Evolutionary conservation across 1,140 invertebrate genomes (phyloP), one percentile per base, ranked within the genome.

Genomic region (Drosophila pseudoananassae): DNA sequence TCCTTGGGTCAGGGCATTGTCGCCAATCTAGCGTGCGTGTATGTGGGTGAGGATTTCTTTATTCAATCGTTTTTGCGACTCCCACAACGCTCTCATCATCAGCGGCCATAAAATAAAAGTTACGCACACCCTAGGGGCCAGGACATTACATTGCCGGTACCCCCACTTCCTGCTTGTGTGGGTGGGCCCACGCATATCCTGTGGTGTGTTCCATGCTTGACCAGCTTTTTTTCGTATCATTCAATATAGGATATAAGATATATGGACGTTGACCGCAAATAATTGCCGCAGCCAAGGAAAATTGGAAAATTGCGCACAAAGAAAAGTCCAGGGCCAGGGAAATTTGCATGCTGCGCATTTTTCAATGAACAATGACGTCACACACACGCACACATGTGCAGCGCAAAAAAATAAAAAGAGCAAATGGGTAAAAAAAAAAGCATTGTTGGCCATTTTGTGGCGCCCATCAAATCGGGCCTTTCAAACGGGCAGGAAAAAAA

Each of bases 101-200:
- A 53, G 82, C 65, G 53, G 76, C 79, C 88, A 90, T 90, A 90
- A 90, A 90, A 90, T 90, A 90, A 90, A 90, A 90, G 79, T 90
- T 90, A 89, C 78, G 76, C 74, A 89, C 84, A 89, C 88, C 88
- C 88, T 64, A 54, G 88, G 72, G 87, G 78, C 78, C 72, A 82
- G 66, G 66, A 70, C 75, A 85, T 85, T 72, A 82, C 68, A 82
- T 46, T n/a, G 33, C 23, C 33, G 54, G 49, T 61, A 45, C 25
- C 25, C 46, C 7, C 40, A 17, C n/a, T 43, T 4, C 10, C 5
- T 43, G 5, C 4, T 2, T 4, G 14, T 15, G 52, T 29, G 23
- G 12, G 20, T 38, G 29, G 15, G 31, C 8, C 51, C 50, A 47
- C 36, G 52, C 49, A 53, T 49, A 47, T 57, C 70, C 45, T 76